Evolutionary conservation across 2,797 vertebrate species (phyloP).

Genomic region (Poeciliopsis gracilis): DNA sequence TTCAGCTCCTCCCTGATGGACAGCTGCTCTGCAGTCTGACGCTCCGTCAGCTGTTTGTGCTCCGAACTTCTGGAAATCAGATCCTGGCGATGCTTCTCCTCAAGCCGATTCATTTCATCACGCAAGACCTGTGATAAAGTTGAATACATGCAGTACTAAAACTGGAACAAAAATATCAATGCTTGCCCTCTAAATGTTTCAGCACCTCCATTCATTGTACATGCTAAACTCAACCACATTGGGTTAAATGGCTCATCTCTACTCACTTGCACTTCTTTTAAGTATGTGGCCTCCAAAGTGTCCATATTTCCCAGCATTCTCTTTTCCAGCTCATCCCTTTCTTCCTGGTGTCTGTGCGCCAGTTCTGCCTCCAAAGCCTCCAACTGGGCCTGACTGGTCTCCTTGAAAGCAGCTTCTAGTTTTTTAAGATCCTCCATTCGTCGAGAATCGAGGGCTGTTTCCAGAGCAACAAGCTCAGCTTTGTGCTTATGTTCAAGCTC

Average conservation of each 20-base stretch:
- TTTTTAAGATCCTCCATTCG: conserved; percentile 73
- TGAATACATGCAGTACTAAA: background rate
- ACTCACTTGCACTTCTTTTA: conserved; percentile 86
- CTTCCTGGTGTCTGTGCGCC: conserved; percentile 78
- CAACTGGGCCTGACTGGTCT: conserved; percentile 73
- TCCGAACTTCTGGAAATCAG: conserved; percentile 59
- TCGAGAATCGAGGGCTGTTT: conserved; percentile 74
- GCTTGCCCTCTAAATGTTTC: background rate
- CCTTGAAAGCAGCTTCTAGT: conserved; percentile 72
- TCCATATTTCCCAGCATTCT: conserved; percentile 88
- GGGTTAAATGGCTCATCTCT: background rate
- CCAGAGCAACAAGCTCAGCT: conserved; percentile 69
- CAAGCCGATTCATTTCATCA: conserved; percentile 80
- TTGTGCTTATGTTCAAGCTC: conserved; percentile 71
- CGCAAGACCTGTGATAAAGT: conserved; percentile 68
- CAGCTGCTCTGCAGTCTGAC: conserved; percentile 74
- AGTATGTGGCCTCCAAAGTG: conserved; percentile 86
- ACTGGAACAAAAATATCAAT: background rate
- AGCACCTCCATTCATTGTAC: no score
- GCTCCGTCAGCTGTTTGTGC: conserved; percentile 66
- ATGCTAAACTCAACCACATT: background rate
- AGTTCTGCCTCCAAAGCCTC: conserved; percentile 80
- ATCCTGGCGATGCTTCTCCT: conserved; percentile 56
- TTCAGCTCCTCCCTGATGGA: conserved; percentile 73
- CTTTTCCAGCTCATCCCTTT: conserved; percentile 83